Percentiles rank a stretch among this genome's conserved stretches.
Conservation (phyloP, 2,113 vertebrate species). For the Gopherus flavomarginatus region DNA sequence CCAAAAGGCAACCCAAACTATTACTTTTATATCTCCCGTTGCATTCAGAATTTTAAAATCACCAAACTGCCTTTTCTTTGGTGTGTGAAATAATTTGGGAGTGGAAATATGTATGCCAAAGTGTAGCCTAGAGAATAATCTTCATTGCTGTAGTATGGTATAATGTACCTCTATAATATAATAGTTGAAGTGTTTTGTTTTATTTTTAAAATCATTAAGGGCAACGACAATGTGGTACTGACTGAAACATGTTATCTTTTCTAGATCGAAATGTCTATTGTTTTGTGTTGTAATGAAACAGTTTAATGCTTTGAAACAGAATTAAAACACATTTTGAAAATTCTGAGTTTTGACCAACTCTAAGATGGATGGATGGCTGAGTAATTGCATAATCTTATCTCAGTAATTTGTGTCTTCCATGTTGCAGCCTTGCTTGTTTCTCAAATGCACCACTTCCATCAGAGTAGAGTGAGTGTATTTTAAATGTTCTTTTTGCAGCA, state of each 20-base stretch:
- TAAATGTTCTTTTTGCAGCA: neutral
- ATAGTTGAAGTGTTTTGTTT: neutral
- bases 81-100: neutral
- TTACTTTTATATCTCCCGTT: neutral
- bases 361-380: neutral
- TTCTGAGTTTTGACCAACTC: neutral
- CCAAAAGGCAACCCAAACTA: neutral
- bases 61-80: neutral
- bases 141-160: neutral
- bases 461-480: neutral
- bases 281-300: neutral
- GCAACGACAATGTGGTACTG: neutral
- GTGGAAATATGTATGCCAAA: neutral
- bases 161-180: neutral
- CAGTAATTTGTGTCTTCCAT: accelerated
- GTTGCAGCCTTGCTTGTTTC: neutral
- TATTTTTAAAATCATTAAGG: neutral
- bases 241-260: neutral
- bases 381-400: neutral
- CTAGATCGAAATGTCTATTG: neutral
- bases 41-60: neutral
- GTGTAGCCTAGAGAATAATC: neutral
- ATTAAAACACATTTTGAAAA: neutral
- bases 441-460: neutral
- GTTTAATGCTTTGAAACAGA: neutral